A percentile compares a stretch with the other conserved stretches of the same genome.
Evolutionary conservation across 2,888 invertebrate species (phyloP).

Genomic region (Micoletzkya japonica): DNA sequence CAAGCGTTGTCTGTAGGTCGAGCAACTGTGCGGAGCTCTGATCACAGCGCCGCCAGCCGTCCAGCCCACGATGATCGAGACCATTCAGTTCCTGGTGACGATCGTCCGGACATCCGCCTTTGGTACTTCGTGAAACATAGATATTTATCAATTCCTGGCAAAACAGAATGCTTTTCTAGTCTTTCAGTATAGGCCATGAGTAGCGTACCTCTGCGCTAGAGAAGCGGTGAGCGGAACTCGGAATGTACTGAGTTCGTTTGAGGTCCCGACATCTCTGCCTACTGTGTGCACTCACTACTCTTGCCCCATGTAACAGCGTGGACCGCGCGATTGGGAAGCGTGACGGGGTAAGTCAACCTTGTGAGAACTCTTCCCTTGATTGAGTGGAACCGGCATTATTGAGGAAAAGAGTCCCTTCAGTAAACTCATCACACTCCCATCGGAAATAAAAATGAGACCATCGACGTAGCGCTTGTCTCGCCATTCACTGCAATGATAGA

Average conservation of each 20-base stretch:
- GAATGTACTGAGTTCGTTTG: too few species aligned
- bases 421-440: background rate
- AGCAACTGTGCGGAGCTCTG: slow-evolving; percentile 45
- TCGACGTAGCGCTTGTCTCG: too few species aligned
- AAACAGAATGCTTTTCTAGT: slow-evolving; percentile 26
- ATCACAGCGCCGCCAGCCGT: slow-evolving; percentile 39
- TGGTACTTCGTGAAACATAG: slow-evolving; percentile 31
- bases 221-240: too few species aligned
- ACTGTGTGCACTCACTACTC: slow-evolving; percentile 27
- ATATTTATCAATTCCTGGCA: background rate
- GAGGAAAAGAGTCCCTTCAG: background rate
- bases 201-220: too few species aligned
- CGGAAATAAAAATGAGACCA: too few species aligned
- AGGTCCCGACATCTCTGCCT: slow-evolving; percentile 17
- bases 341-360: too few species aligned
- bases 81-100: slow-evolving; percentile 40
- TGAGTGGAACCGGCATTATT: too few species aligned
- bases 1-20: slow-evolving; percentile 33
- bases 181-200: too few species aligned
- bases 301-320: slow-evolving; percentile 25
- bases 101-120: slow-evolving; percentile 36
- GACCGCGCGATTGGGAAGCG: slow-evolving; percentile 22
- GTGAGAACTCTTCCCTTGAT: too few species aligned
- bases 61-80: slow-evolving; percentile 41
- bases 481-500: too few species aligned